phyloP scores from a whole-genome alignment of 1,140 invertebrate genomes.

The Cotesia chilonis region DNA sequence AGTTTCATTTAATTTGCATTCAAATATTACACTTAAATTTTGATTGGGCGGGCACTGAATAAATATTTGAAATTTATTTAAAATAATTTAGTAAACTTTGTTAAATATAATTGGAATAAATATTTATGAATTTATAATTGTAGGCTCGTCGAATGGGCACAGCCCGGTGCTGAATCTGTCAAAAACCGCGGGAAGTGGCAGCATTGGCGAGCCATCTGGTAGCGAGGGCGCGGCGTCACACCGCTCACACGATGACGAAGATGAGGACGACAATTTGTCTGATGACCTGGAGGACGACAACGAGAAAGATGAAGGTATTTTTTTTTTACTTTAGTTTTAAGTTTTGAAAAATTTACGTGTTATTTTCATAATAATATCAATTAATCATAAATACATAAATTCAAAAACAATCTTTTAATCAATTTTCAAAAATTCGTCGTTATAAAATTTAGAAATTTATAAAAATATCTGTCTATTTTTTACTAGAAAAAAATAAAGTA shows the following conservation, averaged over 20 bases:
- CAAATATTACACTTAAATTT: background rate
- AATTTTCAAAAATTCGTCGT: no score
- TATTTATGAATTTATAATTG: slow-evolving; percentile 40
- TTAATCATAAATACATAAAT: no score
- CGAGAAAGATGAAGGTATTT: slow-evolving; percentile 83
- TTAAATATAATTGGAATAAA: slow-evolving; percentile 18
- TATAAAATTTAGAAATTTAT: no score
- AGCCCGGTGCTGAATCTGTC: slow-evolving; percentile 91
- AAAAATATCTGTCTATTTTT: no score
- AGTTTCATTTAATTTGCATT: background rate
- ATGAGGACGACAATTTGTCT: slow-evolving; percentile 79
- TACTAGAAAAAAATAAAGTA: no score
- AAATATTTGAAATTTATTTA: no score
- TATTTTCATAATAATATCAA: background rate
- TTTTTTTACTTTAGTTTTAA: background rate
- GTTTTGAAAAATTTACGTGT: background rate
- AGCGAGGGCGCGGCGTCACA: slow-evolving; percentile 71
- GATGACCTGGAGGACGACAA: slow-evolving; percentile 84
- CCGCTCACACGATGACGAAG: slow-evolving; percentile 74
- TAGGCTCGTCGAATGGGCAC: slow-evolving; percentile 86
- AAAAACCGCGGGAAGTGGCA: slow-evolving; percentile 80
- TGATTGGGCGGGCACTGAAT: background rate
- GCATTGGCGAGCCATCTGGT: slow-evolving; percentile 71
- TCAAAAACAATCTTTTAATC: no score
- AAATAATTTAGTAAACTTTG: background rate